Evolutionary conservation across 2,797 vertebrate species (phyloP), one percentile per base, ranked within the genome.

Genomic region (Tachyglossus aculeatus): DNA sequence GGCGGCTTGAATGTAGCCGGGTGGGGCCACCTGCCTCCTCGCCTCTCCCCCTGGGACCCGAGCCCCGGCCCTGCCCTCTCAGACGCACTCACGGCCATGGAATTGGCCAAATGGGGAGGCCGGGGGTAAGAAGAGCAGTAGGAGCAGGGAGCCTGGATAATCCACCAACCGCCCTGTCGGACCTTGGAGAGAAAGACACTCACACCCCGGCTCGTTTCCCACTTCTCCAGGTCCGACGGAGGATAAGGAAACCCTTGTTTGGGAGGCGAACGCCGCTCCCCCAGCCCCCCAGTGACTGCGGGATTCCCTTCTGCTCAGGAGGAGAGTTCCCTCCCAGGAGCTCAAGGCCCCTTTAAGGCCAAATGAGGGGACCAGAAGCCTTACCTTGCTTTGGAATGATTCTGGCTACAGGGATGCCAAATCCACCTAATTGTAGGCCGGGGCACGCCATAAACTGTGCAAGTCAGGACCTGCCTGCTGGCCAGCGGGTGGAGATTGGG

Each of bases 371-470:
- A 7, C 0, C 39, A 48, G 2, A 6, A n/a, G 44, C 68, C 95
- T 92, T 95, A 99, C 98, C 94, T 95, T 93, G 93, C 92, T 94
- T 91, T 96, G 29, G 85, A 90, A 75, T 78, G 82, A 8, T 83
- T 92, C 40, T 92, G 78, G 4, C 92, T 92, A 77, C 97, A 99
- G 36, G 92, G 95, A 72, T 93, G 94, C 97, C 97, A 99, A 52
- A 93, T 87, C 97, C 98, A 99, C 3, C 86, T 91, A 84, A 98
- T 87, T 45, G 89, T 90, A 47, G 98, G 97, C 19, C 90, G 90
- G 41, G 98, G 97, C 61, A 97, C 85, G 10, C 96, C 97, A 5
- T 96, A 93, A 48, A 95, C 92, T 0, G 96, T 98, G 81, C 98
- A 99, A 21, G 93, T 96, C 34, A 98, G 82, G 18, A 88, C 85